Percentiles rank a stretch among this genome's conserved stretches.
phyloP scores from a whole-genome alignment of 2,797 vertebrate species.

The Phaenicophaeus curvirostris region DNA sequence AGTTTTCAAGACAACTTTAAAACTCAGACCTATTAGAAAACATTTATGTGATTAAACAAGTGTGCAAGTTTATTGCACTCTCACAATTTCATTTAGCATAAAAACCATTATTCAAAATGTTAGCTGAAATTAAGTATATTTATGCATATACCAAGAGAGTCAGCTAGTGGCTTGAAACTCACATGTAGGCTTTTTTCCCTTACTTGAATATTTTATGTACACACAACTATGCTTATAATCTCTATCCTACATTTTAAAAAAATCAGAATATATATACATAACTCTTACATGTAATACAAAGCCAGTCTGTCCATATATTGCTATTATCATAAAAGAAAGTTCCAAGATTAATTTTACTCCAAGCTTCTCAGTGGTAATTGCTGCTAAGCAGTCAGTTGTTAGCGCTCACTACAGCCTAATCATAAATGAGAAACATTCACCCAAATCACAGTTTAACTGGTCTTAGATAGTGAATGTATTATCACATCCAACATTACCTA shows the following conservation, averaged over 20 bases:
- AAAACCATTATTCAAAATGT: neutral
- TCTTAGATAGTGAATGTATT: neutral
- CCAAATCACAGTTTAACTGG: neutral
- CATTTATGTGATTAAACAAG: neutral
- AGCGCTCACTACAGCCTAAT: neutral
- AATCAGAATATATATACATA: neutral
- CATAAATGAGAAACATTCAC: neutral
- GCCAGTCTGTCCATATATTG: neutral
- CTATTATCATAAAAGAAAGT: neutral
- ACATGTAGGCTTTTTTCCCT: neutral
- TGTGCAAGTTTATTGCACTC: neutral
- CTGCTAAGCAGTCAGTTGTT: neutral
- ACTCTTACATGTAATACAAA: neutral
- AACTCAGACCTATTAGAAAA: neutral
- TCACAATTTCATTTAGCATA: neutral
- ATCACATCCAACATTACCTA: neutral
- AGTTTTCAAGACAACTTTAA: neutral
- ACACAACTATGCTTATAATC: neutral
- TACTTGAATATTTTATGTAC: neutral
- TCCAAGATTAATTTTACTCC: neutral
- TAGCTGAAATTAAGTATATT: neutral
- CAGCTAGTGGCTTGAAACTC: neutral
- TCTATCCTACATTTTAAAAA: neutral
- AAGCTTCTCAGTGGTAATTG: neutral
- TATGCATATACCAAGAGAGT: neutral